Base-by-base conservation (phyloP, 92 coral and sea anemone genomes). In the Phymanthus crucifer region DNA sequence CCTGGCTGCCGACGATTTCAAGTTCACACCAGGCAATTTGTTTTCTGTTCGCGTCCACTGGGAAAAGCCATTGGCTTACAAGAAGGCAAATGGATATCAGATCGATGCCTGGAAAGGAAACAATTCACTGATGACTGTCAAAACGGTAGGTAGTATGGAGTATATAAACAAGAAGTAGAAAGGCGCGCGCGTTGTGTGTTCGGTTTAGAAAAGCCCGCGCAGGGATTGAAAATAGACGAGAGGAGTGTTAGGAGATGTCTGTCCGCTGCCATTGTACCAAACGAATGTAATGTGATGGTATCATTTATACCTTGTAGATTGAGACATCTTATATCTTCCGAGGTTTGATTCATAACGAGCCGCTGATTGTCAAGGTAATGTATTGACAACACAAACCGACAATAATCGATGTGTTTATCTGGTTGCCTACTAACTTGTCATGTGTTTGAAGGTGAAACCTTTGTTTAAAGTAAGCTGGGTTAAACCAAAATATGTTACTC, bases 401-500 rank as follows among this genome's bases (percentile, higher is more conserved):
- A 9, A 4, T 19, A 54, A 4, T 3, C 27, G 24, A 54, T 19
- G 26, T 54, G 2, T 19, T 19, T 9, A 4, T 4, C 4, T 1
- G 21, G n/a, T 54, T 54, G 5, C 26, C n/a, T 54, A 54, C 10
- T 19, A 54, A 54, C 6, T 61, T 27, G 33, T 61, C 7, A 18
- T 24, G n/a, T 65, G 32, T 40, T 7, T 37, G 6, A 18, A 79
- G 83, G 48, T 79, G 23, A 69, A 27, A 67, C 83, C 83, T 12
- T 0, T 45, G 33, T 69, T 68, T 66, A 10, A 4, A 54, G 26
- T 17, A 4, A 32, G 9, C 4, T 79, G 83, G 83, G 47, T 79
- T 19, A 79, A 79, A 69, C 83, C 83, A 38, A 66, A 79, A 23
- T 43, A 29, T 3, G 75, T 48, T 6, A 68, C 16, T 21, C 66